Evolutionary conservation across 2,888 invertebrate species (phyloP), one percentile per base, ranked within the genome.

Genomic region (Drosophila silvestris): DNA sequence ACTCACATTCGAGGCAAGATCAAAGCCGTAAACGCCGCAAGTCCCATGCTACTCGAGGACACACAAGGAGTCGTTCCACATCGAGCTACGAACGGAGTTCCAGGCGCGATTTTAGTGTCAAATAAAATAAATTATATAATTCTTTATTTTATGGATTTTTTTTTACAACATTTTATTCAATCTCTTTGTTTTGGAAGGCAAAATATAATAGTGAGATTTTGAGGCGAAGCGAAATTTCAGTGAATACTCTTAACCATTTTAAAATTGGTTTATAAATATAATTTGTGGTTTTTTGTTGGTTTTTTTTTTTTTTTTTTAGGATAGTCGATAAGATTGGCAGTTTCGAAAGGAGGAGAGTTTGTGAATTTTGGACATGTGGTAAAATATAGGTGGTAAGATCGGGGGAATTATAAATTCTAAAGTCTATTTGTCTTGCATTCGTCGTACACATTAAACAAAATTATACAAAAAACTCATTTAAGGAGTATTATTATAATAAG

Each of bases 381-480:
- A 22, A 39, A 39, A 28, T 58, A 53, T 83, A 81, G 85, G 77
- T 85, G 87, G 85, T 89, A 88, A 77, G 87, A 78, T 81, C 75
- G 77, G 74, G 71, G 82, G 57, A 74, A 74, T 92, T 88, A 87
- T 92, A 92, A 92, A 92, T 91, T 91, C 92, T 93, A 92, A 91
- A 92, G 92, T 92, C 93, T 93, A 93, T 91, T 91, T 91, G 87
- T 91, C 85, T 91, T 85, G 85, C 84, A 85, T 91, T 81, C 86
- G 72, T 89, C 83, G 88, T 88, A 85, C 89, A 88, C 82, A 85
- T 89, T 84, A 86, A 82, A 78, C 82, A 92, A 90, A 91, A 89
- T 88, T 82, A 85, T 83, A 83, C 77, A 85, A 86, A 83, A 83
- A 85, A 89, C 83, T 87, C 82, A 74, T 85, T 90, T 81, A 91